Base-by-base conservation (phyloP, 2,888 invertebrate genomes). In the Calephelis perditalis region DNA sequence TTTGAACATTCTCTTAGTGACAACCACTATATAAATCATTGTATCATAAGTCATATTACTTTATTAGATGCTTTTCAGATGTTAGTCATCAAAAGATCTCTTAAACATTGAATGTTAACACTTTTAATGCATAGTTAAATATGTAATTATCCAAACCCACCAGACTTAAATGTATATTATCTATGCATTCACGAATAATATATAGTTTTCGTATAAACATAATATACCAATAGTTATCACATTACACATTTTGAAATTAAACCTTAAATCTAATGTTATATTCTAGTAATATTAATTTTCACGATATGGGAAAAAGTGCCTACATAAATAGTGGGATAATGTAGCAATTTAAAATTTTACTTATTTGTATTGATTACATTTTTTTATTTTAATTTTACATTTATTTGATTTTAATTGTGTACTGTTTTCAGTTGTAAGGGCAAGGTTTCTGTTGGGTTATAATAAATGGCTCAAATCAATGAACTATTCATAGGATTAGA, bases 101-200 rank as follows among this genome's bases (percentile, higher is more conserved):
- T 2, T 52, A 35, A 35, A 52, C 52, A 52, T 40, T 40, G 40
- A 40, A 40, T 52, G 52, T 52, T 52, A 52, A 52, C 52, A 52
- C 52, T 35, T 37, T 37, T 52, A 6, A 35, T 52, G 35, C 52
- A 52, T 52, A 52, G 35, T 35, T 52, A 26, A 26, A 26, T 26
- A 52, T 26, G 35, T 52, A 40, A 40, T 40, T 40, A 35, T 52
- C 52, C 52, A 52, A 35, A 35, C 9, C 52, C 52, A 52, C 52
- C 35, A 26, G 52, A 52, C 35, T 26, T 52, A 52, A 52, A 35
- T 35, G 6, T 8, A 8, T 40, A 40, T 6, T 40, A 40, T 40
- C 40, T 40, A 35, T 52, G 15, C 52, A 49, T 49, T 49, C 15
- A 49, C 15, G 9, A 15, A 49, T 49, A 26, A 49, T 49, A 26